Evolutionary conservation across 2,888 invertebrate genomes (phyloP), one percentile per base, ranked within the genome.

Genomic region (Sinodicranocentrus sp.): DNA sequence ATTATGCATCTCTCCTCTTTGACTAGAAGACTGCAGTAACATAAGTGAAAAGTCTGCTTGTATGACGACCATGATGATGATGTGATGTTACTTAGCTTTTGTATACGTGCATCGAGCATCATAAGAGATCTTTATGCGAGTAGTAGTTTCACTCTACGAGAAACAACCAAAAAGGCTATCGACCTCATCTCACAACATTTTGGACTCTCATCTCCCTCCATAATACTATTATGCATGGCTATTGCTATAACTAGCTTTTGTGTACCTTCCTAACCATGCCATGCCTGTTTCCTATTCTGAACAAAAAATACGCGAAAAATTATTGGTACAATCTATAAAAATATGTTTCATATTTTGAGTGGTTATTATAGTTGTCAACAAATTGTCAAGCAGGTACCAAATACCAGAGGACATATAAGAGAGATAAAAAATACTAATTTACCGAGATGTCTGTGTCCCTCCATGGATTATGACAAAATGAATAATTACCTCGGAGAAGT

Each of bases 151-250:
- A 25, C 8, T 48, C 77, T 77, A 67, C 57, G 72, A 83, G 67
- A 83, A 61, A 54, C 77, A 80, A 76, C 76, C 65, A 80, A 80
- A 80, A 84, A 84, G 79, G 79, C 80, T 84, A 84, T 84, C 84
- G 84, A 76, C 79, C 84, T 79, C 79, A 84, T 84, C 84, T 79
- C 84, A 75, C 84, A 77, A 77, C 83, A 83, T 76, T 83, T 83
- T 83, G 65, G 67, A 59, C 72, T 83, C 77, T 77, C 71, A 71
- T 77, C 83, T 70, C 52, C 75, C 73, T 73, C 82, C 54, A 48
- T 52, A 73, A 61, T 44, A 44, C 52, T 61, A 48, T 57, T 61
- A 61, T 57, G 33, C 43, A 44, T 67, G 43, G 39, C 21, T 43
- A 44, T 13, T 23, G n/a, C 25, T 65, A 19, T 13, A 3, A 3